Conservation (phyloP, 2,797 vertebrate species). For the Danionella dracula region DNA sequence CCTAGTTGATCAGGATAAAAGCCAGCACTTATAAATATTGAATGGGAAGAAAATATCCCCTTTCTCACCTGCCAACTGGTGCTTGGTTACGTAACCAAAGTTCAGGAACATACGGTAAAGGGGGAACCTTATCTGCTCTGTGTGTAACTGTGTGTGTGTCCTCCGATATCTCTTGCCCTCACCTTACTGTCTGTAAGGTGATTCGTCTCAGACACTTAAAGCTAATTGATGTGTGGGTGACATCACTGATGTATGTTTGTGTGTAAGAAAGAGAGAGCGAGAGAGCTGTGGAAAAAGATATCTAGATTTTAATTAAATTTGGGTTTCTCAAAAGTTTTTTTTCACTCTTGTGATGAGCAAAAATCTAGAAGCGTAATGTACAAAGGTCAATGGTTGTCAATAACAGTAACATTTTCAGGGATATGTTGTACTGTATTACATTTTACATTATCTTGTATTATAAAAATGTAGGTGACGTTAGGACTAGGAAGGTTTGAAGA, state of each 20-base stretch:
- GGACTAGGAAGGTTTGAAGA: too few relatives aligned
- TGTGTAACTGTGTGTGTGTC: constrained; percentile 40
- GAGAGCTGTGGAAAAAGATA: background rate
- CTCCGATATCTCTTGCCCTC: constrained; percentile 13
- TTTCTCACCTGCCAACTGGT: constrained; percentile 63
- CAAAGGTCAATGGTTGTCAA: too few relatives aligned
- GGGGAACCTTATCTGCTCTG: constrained; percentile 56
- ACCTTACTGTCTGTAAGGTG: constrained; percentile 35
- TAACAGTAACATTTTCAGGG: too few relatives aligned
- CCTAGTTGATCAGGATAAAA: constrained; percentile 29
- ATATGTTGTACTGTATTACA: too few relatives aligned
- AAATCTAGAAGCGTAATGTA: too few relatives aligned
- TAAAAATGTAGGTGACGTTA: too few relatives aligned
- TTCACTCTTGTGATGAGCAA: too few relatives aligned
- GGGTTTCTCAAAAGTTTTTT: too few relatives aligned
- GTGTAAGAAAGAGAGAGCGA: background rate
- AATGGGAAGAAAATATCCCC: constrained; percentile 55
- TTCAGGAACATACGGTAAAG: constrained; percentile 51
- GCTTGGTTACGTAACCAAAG: constrained; percentile 45
- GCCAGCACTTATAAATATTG: constrained; percentile 57
- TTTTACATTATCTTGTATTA: too few relatives aligned
- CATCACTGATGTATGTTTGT: background rate
- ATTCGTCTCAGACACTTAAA: constrained; percentile 29
- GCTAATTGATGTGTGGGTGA: constrained; percentile 33
- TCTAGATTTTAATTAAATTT: too few relatives aligned